phyloP scores from a whole-genome alignment of 2,888 invertebrate genomes.

The Drosophila kambysellisi region DNA sequence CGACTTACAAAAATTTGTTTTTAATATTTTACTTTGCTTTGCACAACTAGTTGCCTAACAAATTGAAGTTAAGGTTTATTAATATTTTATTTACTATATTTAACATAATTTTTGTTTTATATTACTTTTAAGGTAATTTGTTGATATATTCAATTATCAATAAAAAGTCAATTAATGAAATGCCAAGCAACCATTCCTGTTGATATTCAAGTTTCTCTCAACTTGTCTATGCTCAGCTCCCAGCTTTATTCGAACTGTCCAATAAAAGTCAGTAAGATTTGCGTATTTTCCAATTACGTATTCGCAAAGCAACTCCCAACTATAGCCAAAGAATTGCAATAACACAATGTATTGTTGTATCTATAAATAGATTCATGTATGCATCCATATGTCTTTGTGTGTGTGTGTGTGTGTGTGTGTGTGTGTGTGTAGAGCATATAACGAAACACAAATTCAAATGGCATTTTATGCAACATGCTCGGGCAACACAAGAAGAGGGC shows the following conservation, averaged over 20 bases:
- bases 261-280: slow-evolving; percentile 77
- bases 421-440: slow-evolving; percentile 22
- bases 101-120: too few relatives aligned
- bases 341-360: slow-evolving; percentile 1
- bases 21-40: too few relatives aligned
- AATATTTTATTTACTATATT: background rate
- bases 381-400: background rate
- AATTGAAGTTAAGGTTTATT: background rate
- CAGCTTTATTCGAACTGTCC: slow-evolving; percentile 61
- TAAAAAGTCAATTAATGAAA: slow-evolving; percentile 17
- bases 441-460: slow-evolving; percentile 77
- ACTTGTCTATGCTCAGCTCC: slow-evolving; percentile 1
- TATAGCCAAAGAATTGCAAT: slow-evolving; percentile 19
- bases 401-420: background rate
- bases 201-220: slow-evolving; percentile 18
- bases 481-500: slow-evolving; percentile 12
- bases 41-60: background rate
- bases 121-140: background rate
- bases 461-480: slow-evolving; percentile 64
- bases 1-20: background rate
- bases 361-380: background rate
- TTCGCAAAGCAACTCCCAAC: slow-evolving; percentile 51
- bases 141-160: background rate
- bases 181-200: background rate
- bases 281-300: slow-evolving; percentile 77